Base-by-base conservation (phyloP, 2,888 invertebrate genomes). In the Bibio marci region DNA sequence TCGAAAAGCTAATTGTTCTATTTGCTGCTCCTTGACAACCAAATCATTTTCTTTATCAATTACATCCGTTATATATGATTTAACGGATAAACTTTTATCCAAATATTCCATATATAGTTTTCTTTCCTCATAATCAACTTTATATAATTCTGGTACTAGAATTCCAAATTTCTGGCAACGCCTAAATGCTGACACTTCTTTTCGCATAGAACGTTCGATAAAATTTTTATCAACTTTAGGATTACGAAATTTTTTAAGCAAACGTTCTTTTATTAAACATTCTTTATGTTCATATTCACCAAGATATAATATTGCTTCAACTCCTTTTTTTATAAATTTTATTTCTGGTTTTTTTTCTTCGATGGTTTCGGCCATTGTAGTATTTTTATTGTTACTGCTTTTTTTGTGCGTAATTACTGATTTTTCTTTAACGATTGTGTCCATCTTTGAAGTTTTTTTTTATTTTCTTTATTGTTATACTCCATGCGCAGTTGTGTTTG, bases 191-290 rank as follows among this genome's bases (percentile, higher is more conserved):
- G 87, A 73, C 1, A 80, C 75, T 69, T 99, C 98, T 4, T 83
- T 81, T 63, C 80, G 86, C 39, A 88, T 82, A 44, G 97, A 68
- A 49, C 92, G 88, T 55, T 80, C 80, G 1, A 90, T 88, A 41
- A 98, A 70, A 32, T 71, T 66, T n/a, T 64, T 60, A 56, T 99
- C 95, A 40, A 98, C 66, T 37, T 77, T 75, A 0, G 78, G 71
- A 57, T 94, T 88, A 7, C 98, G 73, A 56, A 98, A 99, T 35
- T 73, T 76, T 62, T 98, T 98, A 15, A 66, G 59, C 58, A 98
- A 97, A 49, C 97, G 67, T 58, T 92, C 90, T 58, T 94, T 94
- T 3, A 88, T 66, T 28, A 97, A 61, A 11, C 81, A 76, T 8
- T 73, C 67, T 56, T 70, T 73, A 17, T 80, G 85, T 30, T 88